Evolutionary conservation across 37 sponge, comb jelly and placozoan genomes (phyloP).

Genomic region (Theonella swinhoei): DNA sequence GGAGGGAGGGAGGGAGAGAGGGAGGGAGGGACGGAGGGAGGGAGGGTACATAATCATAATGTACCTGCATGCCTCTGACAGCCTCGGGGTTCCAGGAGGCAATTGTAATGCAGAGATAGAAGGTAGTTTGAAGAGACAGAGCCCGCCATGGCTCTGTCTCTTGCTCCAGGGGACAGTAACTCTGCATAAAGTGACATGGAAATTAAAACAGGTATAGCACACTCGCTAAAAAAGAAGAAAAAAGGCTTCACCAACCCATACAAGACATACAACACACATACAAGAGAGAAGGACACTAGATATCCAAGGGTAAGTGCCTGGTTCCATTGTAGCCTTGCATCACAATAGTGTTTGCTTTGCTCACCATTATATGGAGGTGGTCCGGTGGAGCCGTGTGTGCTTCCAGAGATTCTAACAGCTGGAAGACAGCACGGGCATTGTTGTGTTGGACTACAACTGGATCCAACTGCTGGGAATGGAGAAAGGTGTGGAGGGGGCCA

Average conservation of each 20-base stretch:
- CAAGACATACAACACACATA: too few relatives aligned
- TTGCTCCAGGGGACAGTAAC: neutral
- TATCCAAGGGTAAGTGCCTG: too few relatives aligned
- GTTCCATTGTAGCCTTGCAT: too few relatives aligned
- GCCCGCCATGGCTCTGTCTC: conserved; percentile 2
- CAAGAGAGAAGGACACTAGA: too few relatives aligned
- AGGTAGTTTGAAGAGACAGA: conserved; percentile 16
- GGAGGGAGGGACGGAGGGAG: conserved; percentile 23
- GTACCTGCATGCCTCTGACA: conserved; percentile 70
- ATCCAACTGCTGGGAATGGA: neutral
- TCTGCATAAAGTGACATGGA: neutral
- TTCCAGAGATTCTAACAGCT: conserved; percentile 24
- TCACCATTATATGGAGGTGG: conserved; percentile 30
- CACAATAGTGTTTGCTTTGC: neutral
- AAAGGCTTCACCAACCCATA: too few relatives aligned
- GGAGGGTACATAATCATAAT: too few relatives aligned
- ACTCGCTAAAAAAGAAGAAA: too few relatives aligned
- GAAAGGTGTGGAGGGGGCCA: neutral
- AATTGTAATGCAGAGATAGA: conserved; percentile 50
- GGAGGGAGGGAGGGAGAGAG: conserved; percentile 23
- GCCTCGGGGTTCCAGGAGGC: conserved; percentile 59
- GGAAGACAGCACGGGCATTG: conserved; percentile 31
- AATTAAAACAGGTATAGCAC: neutral
- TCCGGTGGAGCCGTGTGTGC: conserved; percentile 12
- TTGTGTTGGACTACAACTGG: conserved; percentile 1